Percentiles rank a stretch among this genome's conserved stretches.
phyloP scores from a whole-genome alignment of 2,888 invertebrate species.

The Gortyna flavago region DNA sequence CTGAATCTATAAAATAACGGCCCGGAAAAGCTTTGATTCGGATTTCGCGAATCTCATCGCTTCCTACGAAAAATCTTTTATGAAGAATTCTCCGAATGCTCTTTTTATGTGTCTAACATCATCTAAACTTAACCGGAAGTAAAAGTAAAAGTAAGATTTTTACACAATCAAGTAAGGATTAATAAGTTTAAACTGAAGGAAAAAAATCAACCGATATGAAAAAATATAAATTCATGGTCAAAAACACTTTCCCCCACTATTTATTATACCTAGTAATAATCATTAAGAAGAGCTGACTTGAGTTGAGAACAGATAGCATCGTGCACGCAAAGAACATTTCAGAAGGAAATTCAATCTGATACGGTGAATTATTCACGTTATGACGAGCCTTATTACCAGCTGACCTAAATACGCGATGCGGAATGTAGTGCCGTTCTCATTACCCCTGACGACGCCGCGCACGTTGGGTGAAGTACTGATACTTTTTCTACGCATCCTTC shows the following conservation, averaged over 20 bases:
- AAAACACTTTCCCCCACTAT: slow-evolving; percentile 30
- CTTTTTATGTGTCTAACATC: slow-evolving; percentile 10
- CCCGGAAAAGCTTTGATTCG: slow-evolving; percentile 60
- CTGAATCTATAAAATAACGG: slow-evolving; percentile 64
- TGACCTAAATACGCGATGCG: slow-evolving; percentile 78
- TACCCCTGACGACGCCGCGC: slow-evolving; percentile 60
- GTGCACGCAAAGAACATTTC: slow-evolving; percentile 69
- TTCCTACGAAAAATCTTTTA: slow-evolving; percentile 55
- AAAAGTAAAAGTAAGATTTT: background rate
- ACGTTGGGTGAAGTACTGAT: slow-evolving; percentile 43
- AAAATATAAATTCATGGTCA: slow-evolving; percentile 25
- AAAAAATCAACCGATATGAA: slow-evolving; percentile 4
- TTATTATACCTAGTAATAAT: no score
- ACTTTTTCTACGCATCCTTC: slow-evolving; percentile 4
- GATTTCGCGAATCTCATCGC: slow-evolving; percentile 61
- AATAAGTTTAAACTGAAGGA: slow-evolving; percentile 1
- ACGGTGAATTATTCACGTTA: slow-evolving; percentile 79
- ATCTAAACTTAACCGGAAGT: background rate
- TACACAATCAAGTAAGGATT: background rate
- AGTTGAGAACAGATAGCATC: slow-evolving; percentile 62
- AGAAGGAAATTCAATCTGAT: slow-evolving; percentile 73
- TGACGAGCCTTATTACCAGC: slow-evolving; percentile 80
- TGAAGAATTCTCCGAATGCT: slow-evolving; percentile 57
- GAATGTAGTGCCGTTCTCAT: slow-evolving; percentile 68
- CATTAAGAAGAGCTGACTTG: slow-evolving; percentile 43